Evolutionary conservation across 37 sponge, comb jelly and placozoan species (phyloP), one percentile per base, ranked within the genome.

Genomic region (Axinella damicornis): DNA sequence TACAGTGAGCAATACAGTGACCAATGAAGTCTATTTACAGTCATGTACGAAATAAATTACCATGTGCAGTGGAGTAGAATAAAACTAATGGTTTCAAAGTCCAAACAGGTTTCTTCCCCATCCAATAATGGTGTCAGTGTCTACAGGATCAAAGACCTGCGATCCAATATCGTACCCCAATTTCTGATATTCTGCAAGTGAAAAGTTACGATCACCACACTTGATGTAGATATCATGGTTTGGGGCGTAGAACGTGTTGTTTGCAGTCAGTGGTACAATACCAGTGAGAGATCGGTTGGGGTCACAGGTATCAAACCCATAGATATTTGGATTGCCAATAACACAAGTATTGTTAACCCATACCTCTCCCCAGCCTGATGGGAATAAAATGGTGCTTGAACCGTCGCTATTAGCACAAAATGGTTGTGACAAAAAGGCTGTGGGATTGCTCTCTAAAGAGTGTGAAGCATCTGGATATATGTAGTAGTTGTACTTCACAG

Each of bases 341-440:
- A 88, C 66, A 41, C 88, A 88, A 31, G 88, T 81, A 34, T 88
- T 88, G 53, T 88, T 88, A 60, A 52, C 40, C 82, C 82, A 88
- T 13, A 74, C 57, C 57, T 88, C 88, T 0, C 76, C 88, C 82
- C 82, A 88, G 24, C 88, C 88, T 14, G 87, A 87, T 20, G 88
- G 75, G 25, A 70, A 67, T 21, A 24, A 40, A 66, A 30, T 76
- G 39, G 32, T 72, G 25, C 68, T 57, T 19, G 82, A 81, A 19
- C 88, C 88, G 19, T 88, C 76, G 13, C 72, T 71, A 39, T 46
- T 46, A 20, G 81, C 88, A 88, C 88, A 88, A 37, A 38, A 88
- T 5, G 88, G 88, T 5, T 56, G 5, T 35, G 53, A 24, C 1
- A 57, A 30, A 70, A 70, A 78, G 20, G 6, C 9, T 46, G 4